A percentile compares a stretch with the other conserved stretches of the same genome.
Conservation (phyloP, 1,140 invertebrate species). For the Orussus abietinus region DNA sequence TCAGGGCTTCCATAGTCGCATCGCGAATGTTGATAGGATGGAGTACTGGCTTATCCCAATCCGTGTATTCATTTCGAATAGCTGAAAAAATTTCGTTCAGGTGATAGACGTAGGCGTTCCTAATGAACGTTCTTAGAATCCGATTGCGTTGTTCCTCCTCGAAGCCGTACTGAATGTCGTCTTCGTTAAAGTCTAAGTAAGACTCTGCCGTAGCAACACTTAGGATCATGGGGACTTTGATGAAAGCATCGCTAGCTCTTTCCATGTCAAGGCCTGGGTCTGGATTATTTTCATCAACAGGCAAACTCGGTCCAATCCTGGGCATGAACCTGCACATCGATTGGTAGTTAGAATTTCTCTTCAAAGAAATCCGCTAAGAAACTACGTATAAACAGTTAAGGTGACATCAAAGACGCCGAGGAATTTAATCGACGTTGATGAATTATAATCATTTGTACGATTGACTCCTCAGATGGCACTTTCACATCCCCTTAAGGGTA, state of each 20-base stretch:
- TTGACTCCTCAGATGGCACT: too few species aligned
- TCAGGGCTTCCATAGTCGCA: conserved; percentile 81
- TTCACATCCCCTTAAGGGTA: too few species aligned
- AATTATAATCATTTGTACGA: too few species aligned
- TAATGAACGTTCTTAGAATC: conserved; percentile 74
- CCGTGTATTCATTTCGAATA: conserved; percentile 87
- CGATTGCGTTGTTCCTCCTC: conserved; percentile 72
- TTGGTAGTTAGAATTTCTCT: too few species aligned
- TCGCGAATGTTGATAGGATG: conserved; percentile 82
- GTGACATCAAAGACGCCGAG: too few species aligned
- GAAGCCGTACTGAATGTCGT: conserved; percentile 73
- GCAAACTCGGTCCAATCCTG: conserved; percentile 63
- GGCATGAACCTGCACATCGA: conserved; percentile 49
- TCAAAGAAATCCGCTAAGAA: too few species aligned
- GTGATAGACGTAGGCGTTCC: conserved; percentile 84
- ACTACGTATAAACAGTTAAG: too few species aligned
- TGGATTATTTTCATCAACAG: conserved; percentile 59
- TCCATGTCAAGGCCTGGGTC: conserved; percentile 65
- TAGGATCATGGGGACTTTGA: conserved; percentile 65
- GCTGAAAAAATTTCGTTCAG: conserved; percentile 90
- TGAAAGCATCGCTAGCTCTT: conserved; percentile 64
- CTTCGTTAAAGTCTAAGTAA: conserved; percentile 70
- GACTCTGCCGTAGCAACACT: conserved; percentile 72
- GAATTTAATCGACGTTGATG: too few species aligned
- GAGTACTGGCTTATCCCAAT: conserved; percentile 82